Percentiles rank a stretch among this genome's conserved stretches.
Conservation (phyloP, 1,140 invertebrate species). For the Theocolax elegans region DNA sequence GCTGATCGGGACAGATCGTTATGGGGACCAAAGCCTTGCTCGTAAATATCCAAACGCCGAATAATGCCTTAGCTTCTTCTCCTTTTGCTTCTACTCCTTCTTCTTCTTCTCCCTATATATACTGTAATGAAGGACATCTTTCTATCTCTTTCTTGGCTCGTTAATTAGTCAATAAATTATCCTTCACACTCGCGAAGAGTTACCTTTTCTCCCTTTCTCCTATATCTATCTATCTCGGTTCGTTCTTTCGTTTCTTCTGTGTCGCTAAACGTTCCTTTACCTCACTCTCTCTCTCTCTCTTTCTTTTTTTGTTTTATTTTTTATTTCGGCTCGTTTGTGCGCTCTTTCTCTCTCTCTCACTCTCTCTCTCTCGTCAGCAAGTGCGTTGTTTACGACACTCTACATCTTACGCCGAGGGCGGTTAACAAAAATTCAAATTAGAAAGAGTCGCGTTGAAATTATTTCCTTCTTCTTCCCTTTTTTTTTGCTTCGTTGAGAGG, state of each 20-base stretch:
- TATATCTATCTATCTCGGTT: slow-evolving; percentile 6
- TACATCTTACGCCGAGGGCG: not conserved
- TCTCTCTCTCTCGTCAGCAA: not conserved
- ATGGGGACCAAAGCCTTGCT: slow-evolving; percentile 53
- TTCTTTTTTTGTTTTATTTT: not conserved
- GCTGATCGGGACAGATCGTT: slow-evolving; percentile 61
- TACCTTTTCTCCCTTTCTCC: not conserved
- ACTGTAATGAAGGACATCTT: slow-evolving; percentile 67
- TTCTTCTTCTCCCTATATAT: slow-evolving; percentile 51
- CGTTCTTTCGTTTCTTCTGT: slow-evolving; percentile 43
- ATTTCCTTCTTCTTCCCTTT: no score
- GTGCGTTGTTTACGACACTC: slow-evolving; percentile 3
- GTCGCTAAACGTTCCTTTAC: slow-evolving; percentile 33
- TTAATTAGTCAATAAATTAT: slow-evolving; percentile 69
- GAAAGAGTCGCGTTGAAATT: no score
- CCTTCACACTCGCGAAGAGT: slow-evolving; percentile 62
- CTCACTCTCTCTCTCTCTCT: slow-evolving; percentile 16
- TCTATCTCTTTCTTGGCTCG: no score
- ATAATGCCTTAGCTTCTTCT: slow-evolving; percentile 53
- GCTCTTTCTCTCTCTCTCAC: not conserved
- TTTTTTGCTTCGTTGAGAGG: no score
- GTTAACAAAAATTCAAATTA: no score
- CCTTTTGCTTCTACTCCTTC: slow-evolving; percentile 45
- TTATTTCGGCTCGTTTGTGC: not conserved
- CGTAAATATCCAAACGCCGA: slow-evolving; percentile 66